These are phyloP conservation scores for Trichoplax adhaerens DNA, from an alignment of 37 sponge, comb jelly and placozoan genomes.

Conservation along the genomic window DNA sequence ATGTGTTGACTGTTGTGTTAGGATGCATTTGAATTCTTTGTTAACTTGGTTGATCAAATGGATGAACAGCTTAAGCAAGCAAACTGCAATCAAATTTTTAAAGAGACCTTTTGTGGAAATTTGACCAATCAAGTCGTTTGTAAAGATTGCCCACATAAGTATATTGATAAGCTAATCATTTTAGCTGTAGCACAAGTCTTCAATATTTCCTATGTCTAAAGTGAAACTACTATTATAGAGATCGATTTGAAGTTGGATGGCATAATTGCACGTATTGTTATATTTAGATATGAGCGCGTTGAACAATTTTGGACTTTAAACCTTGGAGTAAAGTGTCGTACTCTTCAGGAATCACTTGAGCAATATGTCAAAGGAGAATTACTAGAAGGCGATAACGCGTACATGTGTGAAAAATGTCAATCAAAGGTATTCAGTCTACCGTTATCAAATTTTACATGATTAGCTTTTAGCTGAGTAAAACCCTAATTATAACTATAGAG, in stretches of 20 bases:
- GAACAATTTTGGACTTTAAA: constrained; percentile 64
- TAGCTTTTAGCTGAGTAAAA: background rate
- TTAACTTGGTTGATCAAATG: constrained; percentile 71
- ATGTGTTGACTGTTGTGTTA: background rate
- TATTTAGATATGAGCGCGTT: constrained; percentile 53
- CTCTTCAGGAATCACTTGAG: constrained; percentile 61
- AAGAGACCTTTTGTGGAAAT: constrained; percentile 61
- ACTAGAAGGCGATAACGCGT: constrained; percentile 91
- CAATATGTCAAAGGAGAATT: constrained; percentile 86
- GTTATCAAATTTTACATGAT: background rate
- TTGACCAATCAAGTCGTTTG: constrained; percentile 86
- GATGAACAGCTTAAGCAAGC: constrained; percentile 68
- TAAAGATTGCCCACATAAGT: constrained; percentile 68
- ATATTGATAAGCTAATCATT: background rate
- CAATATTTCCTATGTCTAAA: background rate
- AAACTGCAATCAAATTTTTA: constrained; percentile 32
- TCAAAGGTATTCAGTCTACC: constrained; percentile 39
- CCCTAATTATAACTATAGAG: constrained; percentile 20
- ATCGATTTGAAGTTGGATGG: background rate
- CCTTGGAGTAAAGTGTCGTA: constrained; percentile 40
- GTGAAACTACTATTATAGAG: background rate
- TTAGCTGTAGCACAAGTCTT: background rate
- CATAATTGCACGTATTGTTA: too few species aligned
- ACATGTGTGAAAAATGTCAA: constrained; percentile 81
- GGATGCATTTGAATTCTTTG: constrained; percentile 94